These are phyloP conservation scores for Carterocephalus palaemon DNA, from an alignment of 2,888 invertebrate species.

Conservation along the genomic window DNA sequence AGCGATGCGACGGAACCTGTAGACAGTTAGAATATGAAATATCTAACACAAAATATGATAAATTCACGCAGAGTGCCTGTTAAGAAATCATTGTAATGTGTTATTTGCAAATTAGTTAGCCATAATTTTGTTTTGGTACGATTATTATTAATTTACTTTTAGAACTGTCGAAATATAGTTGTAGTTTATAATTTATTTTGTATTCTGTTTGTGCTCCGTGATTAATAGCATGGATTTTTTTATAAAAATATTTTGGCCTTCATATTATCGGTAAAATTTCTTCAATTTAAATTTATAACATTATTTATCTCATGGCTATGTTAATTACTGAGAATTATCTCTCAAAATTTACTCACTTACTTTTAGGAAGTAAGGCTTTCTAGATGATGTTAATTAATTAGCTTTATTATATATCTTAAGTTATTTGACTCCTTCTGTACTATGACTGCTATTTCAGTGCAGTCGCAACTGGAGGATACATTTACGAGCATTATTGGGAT, in stretches of 20 bases:
- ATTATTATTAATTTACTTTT: constrained; percentile 61
- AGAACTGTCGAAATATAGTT: constrained; percentile 70
- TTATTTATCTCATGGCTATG: constrained; percentile 41
- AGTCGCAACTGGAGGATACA: constrained; percentile 37
- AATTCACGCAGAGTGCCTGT: constrained; percentile 78
- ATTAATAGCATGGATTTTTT: constrained; percentile 31
- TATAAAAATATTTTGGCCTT: constrained; percentile 43
- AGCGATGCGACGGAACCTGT: constrained; percentile 44
- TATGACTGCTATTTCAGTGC: constrained; percentile 30
- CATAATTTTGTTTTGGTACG: constrained; percentile 67
- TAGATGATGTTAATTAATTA: constrained; percentile 61
- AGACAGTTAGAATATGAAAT: constrained; percentile 38
- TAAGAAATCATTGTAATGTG: constrained; percentile 64
- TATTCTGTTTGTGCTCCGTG: constrained; percentile 41
- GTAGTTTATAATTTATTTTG: constrained; percentile 62
- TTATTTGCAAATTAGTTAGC: constrained; percentile 64
- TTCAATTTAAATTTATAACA: constrained; percentile 38
- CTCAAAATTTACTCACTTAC: constrained; percentile 51
- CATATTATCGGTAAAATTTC: constrained; percentile 52
- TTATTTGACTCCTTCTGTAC: constrained; percentile 64
- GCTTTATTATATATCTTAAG: constrained; percentile 73
- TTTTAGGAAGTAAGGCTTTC: constrained; percentile 59
- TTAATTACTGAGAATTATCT: constrained; percentile 37
- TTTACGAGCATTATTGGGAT: constrained; percentile 58
- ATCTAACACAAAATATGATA: constrained; percentile 55